Evolutionary conservation across 1,140 invertebrate species (phyloP).

Genomic region (Neotoxoptera formosana): DNA sequence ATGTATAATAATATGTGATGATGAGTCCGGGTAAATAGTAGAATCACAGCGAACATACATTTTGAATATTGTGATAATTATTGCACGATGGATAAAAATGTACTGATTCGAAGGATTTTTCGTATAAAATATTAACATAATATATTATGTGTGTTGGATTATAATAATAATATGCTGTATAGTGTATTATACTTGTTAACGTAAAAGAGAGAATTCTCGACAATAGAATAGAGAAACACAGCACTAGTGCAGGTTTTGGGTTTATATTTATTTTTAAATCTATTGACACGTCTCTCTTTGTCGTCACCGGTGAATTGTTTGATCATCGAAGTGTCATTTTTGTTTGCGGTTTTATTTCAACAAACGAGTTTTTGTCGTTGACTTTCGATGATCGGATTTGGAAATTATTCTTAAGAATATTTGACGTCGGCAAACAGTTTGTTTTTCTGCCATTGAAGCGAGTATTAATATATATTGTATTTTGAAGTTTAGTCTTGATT

Average conservation of each 20-base stretch:
- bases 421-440: background rate
- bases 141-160: too few species aligned
- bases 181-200: background rate
- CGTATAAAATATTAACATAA: too few species aligned
- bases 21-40: background rate
- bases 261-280: background rate
- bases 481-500: background rate
- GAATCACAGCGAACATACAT: background rate
- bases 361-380: background rate
- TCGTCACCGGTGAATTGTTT: background rate
- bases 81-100: background rate
- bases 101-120: background rate
- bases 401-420: background rate
- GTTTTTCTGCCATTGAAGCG: background rate
- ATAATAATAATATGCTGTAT: background rate
- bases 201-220: background rate
- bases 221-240: background rate
- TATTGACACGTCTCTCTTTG: background rate
- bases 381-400: background rate
- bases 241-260: background rate
- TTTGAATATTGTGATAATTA: background rate
- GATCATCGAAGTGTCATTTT: background rate
- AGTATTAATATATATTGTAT: background rate
- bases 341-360: background rate
- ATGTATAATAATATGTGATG: background rate